A percentile compares a stretch with the other conserved stretches of the same genome.
phyloP scores from a whole-genome alignment of 1,140 invertebrate genomes.

The Neodiprion lecontei region DNA sequence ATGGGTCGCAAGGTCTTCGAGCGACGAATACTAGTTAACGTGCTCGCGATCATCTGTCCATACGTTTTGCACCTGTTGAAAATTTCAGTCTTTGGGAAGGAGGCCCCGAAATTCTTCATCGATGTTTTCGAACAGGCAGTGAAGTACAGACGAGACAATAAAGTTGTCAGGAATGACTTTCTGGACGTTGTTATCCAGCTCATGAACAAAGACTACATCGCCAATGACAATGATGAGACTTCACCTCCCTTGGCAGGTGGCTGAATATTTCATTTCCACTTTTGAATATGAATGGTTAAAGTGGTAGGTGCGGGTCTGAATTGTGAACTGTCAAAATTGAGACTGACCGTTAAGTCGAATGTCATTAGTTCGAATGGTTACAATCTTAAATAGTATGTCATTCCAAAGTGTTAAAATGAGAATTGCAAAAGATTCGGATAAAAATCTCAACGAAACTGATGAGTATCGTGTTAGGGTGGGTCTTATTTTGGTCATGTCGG shows the following conservation, averaged over 20 bases:
- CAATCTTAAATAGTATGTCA: too few species aligned
- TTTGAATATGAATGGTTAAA: too few species aligned
- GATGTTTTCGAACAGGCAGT: slow-evolving; percentile 62
- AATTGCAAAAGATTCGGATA: too few species aligned
- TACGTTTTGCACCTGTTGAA: slow-evolving; percentile 23
- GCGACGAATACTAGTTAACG: slow-evolving; percentile 41
- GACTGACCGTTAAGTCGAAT: too few species aligned
- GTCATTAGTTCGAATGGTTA: too few species aligned
- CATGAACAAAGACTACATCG: slow-evolving; percentile 35
- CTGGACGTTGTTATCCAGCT: slow-evolving; percentile 45
- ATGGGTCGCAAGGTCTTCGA: slow-evolving; percentile 36
- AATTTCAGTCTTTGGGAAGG: slow-evolving; percentile 21
- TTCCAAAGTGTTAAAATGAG: too few species aligned
- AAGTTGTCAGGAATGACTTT: slow-evolving; percentile 56
- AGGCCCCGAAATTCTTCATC: slow-evolving; percentile 56
- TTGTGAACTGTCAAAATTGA: too few species aligned
- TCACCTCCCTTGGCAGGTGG: not conserved
- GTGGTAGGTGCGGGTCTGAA: too few species aligned
- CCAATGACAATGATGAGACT: slow-evolving; percentile 15
- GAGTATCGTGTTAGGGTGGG: too few species aligned
- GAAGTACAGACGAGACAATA: slow-evolving; percentile 53
- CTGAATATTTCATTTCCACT: too few species aligned
- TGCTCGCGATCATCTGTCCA: slow-evolving; percentile 21
- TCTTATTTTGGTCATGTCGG: too few species aligned
- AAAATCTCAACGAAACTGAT: too few species aligned